Conservation (phyloP, 1,140 invertebrate genomes). For the Anoplolepis gracilipes region DNA sequence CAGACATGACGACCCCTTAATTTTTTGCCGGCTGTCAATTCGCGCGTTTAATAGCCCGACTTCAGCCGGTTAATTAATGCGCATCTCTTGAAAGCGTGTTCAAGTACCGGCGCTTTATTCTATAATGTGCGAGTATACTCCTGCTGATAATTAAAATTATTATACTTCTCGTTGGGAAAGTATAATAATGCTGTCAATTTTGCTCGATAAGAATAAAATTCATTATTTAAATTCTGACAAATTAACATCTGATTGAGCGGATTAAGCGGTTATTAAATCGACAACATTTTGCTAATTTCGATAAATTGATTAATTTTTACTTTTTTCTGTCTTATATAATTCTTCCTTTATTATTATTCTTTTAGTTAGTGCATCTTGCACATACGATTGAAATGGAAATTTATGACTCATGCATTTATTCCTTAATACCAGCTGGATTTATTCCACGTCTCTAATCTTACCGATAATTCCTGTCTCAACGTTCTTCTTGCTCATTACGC, state of each 20-base stretch:
- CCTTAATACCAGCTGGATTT: conserved; percentile 1
- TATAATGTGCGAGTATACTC: neutral
- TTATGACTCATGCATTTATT: neutral
- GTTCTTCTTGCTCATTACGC: neutral
- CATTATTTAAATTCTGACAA: neutral
- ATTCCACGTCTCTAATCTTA: neutral
- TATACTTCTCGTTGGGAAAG: neutral
- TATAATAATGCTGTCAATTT: neutral
- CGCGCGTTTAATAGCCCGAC: conserved; percentile 10
- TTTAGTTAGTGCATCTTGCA: neutral
- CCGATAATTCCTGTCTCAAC: neutral
- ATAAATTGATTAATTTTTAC: neutral
- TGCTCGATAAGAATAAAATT: conserved; percentile 10
- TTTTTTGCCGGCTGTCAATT: conserved; percentile 36
- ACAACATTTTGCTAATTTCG: neutral
- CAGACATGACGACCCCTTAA: conserved; percentile 27
- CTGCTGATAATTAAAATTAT: neutral
- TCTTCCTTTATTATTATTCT: no score
- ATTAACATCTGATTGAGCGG: neutral
- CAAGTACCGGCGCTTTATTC: neutral
- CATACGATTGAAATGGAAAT: neutral
- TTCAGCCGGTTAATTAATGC: conserved; percentile 27
- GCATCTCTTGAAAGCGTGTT: neutral
- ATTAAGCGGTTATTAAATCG: neutral
- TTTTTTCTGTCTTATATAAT: neutral